phyloP scores from a whole-genome alignment of 2,113 vertebrate species.

The Tympanuchus pallidicinctus region DNA sequence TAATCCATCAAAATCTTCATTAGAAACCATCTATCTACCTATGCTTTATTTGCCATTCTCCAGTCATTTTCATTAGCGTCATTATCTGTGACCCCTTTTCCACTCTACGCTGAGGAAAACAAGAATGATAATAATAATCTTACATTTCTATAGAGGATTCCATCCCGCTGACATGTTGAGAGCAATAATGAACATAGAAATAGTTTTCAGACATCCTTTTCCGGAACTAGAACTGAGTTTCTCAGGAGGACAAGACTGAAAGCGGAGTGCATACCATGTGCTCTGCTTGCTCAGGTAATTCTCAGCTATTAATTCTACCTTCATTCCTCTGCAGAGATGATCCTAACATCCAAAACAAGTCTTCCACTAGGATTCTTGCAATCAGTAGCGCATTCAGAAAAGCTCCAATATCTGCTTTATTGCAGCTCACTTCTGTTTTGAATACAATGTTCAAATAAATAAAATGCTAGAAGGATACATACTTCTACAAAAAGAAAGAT shows the following conservation, averaged over 20 bases:
- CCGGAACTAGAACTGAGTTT: constrained; percentile 21
- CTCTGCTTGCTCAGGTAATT: not conserved
- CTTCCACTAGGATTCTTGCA: not conserved
- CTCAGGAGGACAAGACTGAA: constrained; percentile 18
- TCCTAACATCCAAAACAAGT: not conserved
- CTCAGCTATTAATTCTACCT: not conserved
- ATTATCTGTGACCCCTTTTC: constrained; percentile 32
- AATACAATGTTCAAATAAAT: not conserved
- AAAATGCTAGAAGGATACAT: fast-evolving
- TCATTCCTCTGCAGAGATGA: not conserved
- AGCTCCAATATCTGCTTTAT: fast-evolving
- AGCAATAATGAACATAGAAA: constrained; percentile 49
- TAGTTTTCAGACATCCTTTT: constrained; percentile 21
- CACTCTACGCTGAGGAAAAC: constrained; percentile 28
- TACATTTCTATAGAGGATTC: constrained; percentile 38
- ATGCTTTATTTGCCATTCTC: not conserved
- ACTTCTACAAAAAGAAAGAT: not conserved
- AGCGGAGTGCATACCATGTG: not conserved
- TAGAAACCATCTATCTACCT: not conserved
- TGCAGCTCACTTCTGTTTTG: not conserved
- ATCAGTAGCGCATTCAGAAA: not conserved
- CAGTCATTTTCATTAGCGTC: constrained; percentile 1
- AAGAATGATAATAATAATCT: constrained; percentile 52
- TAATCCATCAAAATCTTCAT: not conserved
- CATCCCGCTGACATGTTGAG: constrained; percentile 50